Percentiles rank a stretch among this genome's conserved stretches.
Evolutionary conservation across 2,797 vertebrate species (phyloP).

Genomic region (Alauda arvensis): DNA sequence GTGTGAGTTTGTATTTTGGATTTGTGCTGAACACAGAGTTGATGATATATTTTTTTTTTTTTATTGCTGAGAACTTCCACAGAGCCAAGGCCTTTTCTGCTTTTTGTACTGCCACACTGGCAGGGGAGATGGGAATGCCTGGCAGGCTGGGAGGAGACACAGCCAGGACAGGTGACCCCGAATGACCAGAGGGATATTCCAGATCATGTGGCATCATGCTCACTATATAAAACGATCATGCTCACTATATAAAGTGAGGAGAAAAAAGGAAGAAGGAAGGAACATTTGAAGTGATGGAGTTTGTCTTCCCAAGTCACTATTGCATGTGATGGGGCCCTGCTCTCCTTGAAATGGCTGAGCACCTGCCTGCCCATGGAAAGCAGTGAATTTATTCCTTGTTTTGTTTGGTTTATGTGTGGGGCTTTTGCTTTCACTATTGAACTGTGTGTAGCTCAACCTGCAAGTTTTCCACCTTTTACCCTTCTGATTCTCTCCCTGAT

Average conservation of each 20-base stretch:
- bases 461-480: background rate
- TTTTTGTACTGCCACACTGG: fast-evolving
- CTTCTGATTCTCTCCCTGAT: background rate
- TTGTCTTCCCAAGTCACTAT: background rate
- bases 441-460: background rate
- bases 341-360: background rate
- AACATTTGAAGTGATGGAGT: background rate
- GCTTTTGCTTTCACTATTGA: background rate
- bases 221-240: background rate
- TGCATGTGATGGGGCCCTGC: fast-evolving
- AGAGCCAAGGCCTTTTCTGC: background rate
- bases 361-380: background rate
- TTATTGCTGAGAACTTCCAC: background rate
- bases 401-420: background rate
- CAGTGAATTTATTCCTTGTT: background rate
- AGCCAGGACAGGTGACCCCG: background rate
- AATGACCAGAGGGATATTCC: background rate
- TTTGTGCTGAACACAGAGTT: background rate
- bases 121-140: fast-evolving
- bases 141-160: background rate
- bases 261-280: background rate
- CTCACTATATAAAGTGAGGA: background rate
- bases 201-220: background rate
- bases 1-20: background rate
- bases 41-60: too few relatives aligned